Evolutionary conservation across 2,113 vertebrate genomes (phyloP).

Genomic region (Notechis scutatus): DNA sequence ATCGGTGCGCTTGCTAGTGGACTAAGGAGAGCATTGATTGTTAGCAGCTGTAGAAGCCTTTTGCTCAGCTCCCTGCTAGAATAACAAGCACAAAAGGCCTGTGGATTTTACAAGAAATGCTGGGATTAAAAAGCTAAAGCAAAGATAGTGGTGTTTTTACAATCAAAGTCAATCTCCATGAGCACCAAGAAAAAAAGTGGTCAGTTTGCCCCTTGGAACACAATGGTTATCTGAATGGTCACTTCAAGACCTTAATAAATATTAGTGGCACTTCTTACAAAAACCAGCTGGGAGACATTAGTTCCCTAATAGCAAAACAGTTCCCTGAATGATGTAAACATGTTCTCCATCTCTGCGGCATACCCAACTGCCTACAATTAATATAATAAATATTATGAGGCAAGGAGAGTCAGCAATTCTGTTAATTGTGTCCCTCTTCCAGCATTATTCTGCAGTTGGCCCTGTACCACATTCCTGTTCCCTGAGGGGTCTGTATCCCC

Average conservation of each 20-base stretch:
- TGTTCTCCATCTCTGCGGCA: not conserved
- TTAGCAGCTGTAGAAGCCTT: constrained; percentile 33
- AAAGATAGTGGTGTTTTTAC: constrained; percentile 4
- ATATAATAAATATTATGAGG: constrained; percentile 11
- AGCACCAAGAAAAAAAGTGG: not conserved
- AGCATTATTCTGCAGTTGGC: not conserved
- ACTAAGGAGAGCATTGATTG: not conserved
- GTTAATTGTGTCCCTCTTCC: not conserved
- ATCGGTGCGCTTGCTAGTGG: not conserved
- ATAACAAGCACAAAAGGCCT: constrained; percentile 17
- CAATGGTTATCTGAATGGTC: not conserved
- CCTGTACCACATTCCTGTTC: not conserved
- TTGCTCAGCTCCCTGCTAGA: not conserved
- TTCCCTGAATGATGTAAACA: constrained; percentile 28
- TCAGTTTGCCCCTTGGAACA: not conserved
- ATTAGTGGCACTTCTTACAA: not conserved
- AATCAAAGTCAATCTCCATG: not conserved
- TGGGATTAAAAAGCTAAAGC: constrained; percentile 22
- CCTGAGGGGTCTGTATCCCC: not conserved
- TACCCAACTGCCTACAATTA: not conserved
- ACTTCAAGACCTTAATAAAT: constrained; percentile 22
- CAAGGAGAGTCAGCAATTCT: not conserved
- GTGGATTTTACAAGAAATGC: constrained; percentile 31
- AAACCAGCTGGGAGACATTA: not conserved
- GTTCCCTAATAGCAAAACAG: not conserved